A percentile compares a stretch with the other conserved stretches of the same genome.
These are phyloP conservation scores for Fukomys damarensis DNA, from an alignment of 2,113 vertebrate species.

Conservation along the genomic window DNA sequence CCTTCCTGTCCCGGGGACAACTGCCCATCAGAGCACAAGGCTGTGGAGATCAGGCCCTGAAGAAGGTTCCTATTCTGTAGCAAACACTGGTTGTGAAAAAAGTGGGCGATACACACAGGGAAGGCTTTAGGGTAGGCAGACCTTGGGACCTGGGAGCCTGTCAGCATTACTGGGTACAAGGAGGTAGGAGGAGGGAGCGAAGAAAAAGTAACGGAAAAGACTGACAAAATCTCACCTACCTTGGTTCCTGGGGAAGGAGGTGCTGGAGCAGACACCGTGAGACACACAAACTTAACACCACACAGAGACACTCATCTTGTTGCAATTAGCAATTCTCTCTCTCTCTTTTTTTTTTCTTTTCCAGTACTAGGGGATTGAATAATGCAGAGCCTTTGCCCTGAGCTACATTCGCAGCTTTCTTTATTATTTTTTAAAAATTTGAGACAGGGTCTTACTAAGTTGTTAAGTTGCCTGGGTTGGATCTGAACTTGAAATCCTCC, in stretches of 20 bases:
- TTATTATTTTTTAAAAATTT: neutral
- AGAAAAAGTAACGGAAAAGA: neutral
- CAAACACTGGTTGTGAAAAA: neutral
- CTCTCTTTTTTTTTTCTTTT: neutral
- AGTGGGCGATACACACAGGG: neutral
- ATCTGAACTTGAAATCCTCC: neutral
- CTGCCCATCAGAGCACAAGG: too few relatives aligned
- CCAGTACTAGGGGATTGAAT: neutral
- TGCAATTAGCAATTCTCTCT: neutral
- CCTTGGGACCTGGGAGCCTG: neutral
- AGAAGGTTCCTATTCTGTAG: neutral
- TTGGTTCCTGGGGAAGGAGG: neutral
- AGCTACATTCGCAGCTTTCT: neutral
- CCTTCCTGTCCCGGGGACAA: too few relatives aligned
- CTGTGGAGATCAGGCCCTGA: fast-evolving
- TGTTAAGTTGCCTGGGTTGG: neutral
- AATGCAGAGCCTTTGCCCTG: neutral
- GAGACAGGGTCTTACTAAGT: neutral
- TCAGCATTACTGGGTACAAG: neutral
- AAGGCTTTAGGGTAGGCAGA: neutral
- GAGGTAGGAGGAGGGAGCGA: neutral
- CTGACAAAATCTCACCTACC: neutral
- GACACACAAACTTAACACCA: neutral
- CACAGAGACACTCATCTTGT: neutral
- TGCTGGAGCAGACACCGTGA: fast-evolving